Evolutionary conservation across 2,113 vertebrate genomes (phyloP).

Genomic region (Nothoprocta pentlandii): DNA sequence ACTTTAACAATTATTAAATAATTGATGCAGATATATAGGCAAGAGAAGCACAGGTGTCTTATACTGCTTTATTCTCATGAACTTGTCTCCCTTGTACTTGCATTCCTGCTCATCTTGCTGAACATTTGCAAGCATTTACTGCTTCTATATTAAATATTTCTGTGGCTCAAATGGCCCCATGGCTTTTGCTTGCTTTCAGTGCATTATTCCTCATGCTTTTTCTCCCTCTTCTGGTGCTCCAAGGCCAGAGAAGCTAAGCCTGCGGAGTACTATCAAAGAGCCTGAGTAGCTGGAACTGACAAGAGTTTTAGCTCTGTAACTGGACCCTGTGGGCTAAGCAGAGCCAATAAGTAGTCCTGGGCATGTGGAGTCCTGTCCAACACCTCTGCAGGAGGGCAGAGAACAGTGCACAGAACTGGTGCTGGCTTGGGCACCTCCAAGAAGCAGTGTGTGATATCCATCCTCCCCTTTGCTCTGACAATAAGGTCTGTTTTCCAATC

Average conservation of each 20-base stretch:
- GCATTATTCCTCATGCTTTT: not conserved
- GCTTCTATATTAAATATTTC: not conserved
- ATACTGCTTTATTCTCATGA: not conserved
- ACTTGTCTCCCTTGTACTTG: not conserved
- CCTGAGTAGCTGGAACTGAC: not conserved
- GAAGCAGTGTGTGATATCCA: not conserved
- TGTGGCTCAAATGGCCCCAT: not conserved
- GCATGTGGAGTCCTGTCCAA: not conserved
- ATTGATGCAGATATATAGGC: not conserved
- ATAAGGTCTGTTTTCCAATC: not conserved
- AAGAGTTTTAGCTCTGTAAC: not conserved
- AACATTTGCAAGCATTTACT: not conserved
- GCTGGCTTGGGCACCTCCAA: not conserved
- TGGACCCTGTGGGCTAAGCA: not conserved
- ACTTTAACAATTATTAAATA: not conserved
- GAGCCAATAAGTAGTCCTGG: not conserved
- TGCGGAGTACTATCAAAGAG: not conserved
- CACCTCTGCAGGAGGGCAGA: not conserved
- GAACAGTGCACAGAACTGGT: rapidly evolving
- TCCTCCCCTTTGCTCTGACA: not conserved
- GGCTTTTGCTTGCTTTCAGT: not conserved
- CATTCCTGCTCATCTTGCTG: not conserved
- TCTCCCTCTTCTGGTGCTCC: not conserved
- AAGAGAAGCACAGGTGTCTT: not conserved
- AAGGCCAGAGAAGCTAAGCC: not conserved